Evolutionary conservation across 1,140 invertebrate species (phyloP).

Genomic region (Drosophila auraria): DNA sequence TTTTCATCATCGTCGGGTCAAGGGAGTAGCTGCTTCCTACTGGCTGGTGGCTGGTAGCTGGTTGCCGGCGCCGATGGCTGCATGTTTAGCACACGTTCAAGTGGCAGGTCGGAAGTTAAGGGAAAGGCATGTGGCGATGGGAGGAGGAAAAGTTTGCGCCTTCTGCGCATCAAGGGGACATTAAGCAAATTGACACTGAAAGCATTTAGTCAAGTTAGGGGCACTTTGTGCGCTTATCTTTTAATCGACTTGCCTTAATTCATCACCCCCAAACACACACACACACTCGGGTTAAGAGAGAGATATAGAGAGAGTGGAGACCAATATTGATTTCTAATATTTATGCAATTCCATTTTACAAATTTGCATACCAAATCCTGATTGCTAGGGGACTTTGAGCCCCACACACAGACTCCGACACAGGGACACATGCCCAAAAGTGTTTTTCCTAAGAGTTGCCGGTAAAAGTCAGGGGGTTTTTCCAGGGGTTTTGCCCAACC

Average conservation of each 20-base stretch:
- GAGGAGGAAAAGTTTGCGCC: constrained; percentile 33
- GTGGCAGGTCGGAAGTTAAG: constrained; percentile 22
- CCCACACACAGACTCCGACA: constrained; percentile 15
- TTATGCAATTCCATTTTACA: constrained; percentile 82
- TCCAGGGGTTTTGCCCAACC: constrained; percentile 6
- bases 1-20: constrained; percentile 68
- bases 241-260: constrained; percentile 67
- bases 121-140: not conserved
- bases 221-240: constrained; percentile 60
- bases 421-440: constrained; percentile 14
- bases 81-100: constrained; percentile 64
- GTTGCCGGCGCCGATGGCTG: constrained; percentile 10
- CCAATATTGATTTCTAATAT: constrained; percentile 83
- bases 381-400: constrained; percentile 78
- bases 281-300: not conserved
- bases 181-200: constrained; percentile 76
- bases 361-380: constrained; percentile 81
- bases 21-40: constrained; percentile 22
- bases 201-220: constrained; percentile 67
- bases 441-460: constrained; percentile 42
- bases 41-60: not conserved
- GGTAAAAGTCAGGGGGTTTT: constrained; percentile 49
- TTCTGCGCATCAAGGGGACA: constrained; percentile 31
- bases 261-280: constrained; percentile 22
- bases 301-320: constrained; percentile 12